Evolutionary conservation across 2,797 vertebrate genomes (phyloP).

Genomic region (Pseudochirops cupreus): DNA sequence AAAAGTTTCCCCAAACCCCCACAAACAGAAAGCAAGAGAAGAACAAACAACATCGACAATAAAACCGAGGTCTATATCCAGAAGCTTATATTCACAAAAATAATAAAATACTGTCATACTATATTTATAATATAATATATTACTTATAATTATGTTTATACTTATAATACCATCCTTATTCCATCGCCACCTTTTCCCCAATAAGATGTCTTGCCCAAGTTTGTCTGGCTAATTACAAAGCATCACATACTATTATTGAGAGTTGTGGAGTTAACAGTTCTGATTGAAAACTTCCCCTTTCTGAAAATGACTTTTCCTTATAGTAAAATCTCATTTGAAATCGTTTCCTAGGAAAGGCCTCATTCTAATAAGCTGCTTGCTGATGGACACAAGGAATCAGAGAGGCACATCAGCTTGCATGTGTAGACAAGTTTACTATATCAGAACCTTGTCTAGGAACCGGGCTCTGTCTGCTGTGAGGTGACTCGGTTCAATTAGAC

Average conservation of each 20-base stretch:
- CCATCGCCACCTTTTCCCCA: background rate
- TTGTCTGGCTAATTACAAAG: background rate
- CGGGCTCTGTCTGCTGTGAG: background rate
- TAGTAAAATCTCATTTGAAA: constrained; percentile 27
- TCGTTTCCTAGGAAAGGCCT: background rate
- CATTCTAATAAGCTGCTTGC: background rate
- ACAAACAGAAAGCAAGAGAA: background rate
- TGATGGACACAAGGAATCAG: background rate
- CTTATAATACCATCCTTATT: background rate
- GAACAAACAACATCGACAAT: background rate
- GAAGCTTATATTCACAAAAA: background rate
- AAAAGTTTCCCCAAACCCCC: background rate
- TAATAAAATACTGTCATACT: background rate
- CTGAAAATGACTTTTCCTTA: background rate
- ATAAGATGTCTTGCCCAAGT: background rate
- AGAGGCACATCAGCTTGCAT: background rate
- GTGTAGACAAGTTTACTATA: background rate
- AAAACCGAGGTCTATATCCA: background rate
- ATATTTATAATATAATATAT: too few species aligned
- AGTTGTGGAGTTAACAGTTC: background rate
- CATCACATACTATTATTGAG: background rate
- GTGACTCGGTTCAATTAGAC: constrained; percentile 39
- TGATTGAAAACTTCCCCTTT: constrained; percentile 8
- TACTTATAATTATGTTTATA: too few species aligned
- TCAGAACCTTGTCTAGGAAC: background rate